Base-by-base conservation (phyloP, 1,140 invertebrate species). In the Cylas formicarius region DNA sequence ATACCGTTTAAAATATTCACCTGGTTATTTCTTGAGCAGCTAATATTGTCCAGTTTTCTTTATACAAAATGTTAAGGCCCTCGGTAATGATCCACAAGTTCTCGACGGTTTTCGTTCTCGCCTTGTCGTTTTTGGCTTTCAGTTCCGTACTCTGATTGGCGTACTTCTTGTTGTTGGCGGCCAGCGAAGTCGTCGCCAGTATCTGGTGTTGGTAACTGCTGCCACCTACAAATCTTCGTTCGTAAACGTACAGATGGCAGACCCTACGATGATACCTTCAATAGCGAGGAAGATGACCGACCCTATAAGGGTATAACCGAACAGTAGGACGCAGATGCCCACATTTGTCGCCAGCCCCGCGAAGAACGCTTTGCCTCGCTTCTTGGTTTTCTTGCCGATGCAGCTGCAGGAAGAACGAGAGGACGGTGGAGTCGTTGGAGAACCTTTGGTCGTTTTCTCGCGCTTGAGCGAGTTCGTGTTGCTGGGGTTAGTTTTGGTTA, bases 1-100 rank as follows among this genome's bases (percentile, higher is more conserved):
- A 39, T 17, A 20, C 10, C 28, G 1, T 29, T 39, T 37, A 27
- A 21, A 39, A 31, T 2, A 7, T 10, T 22, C 26, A 47, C 46
- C 80, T 77, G 29, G 82, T 80, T 52, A 95, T 88, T 68, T 95
- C 87, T 61, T 87, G 77, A 53, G 83, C 77, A 23, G 86, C 81
- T 60, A 91, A 69, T 58, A 82, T 75, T 23, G 91, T 95, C 91
- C 90, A 96, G 67, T 96, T 96, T 62, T 93, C 88, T 55, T 86
- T 83, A 67, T 96, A 94, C 9, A 96, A 73, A 56, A 95, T 92
- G 66, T 95, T 95, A 33, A 96, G 72, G 36, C 81, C 85, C 52
- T 90, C 87, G 9, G 93, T 96, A 29, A 95, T 92, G 59, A 92
- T 85, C 93, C 92, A 97, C 50, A 96, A 86, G 61, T 83, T 87